Evolutionary conservation across 2,113 vertebrate genomes (phyloP).

Genomic region (Cephalopholis sonnerati): DNA sequence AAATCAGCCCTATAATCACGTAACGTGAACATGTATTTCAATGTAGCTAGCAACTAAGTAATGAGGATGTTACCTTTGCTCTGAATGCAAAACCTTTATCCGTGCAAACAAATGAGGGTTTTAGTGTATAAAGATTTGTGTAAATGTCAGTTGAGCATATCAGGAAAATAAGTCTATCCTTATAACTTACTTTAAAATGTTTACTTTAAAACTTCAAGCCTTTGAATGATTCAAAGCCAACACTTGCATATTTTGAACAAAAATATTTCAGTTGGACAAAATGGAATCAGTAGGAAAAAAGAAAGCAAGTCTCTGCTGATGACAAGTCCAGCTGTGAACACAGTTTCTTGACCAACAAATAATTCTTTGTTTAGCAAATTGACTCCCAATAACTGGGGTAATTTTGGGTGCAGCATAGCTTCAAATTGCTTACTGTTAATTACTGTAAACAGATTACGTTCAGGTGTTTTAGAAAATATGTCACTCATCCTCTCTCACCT

Average conservation of each 20-base stretch:
- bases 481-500: background rate
- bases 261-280: background rate
- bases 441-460: background rate
- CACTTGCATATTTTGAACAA: background rate
- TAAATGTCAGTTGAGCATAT: background rate
- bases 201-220: background rate
- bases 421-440: too few relatives aligned
- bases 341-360: background rate
- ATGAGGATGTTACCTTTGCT: background rate
- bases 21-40: background rate
- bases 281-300: background rate
- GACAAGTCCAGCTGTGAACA: background rate
- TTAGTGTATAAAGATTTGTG: background rate
- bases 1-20: background rate
- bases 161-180: background rate
- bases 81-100: background rate
- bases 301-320: background rate
- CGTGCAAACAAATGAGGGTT: background rate
- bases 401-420: background rate
- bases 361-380: background rate
- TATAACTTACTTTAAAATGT: background rate
- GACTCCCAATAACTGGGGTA: background rate
- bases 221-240: background rate
- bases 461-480: background rate
- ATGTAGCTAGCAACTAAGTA: background rate